Base-by-base conservation (phyloP, 2,113 vertebrate genomes). In the Brachyistius frenatus region DNA sequence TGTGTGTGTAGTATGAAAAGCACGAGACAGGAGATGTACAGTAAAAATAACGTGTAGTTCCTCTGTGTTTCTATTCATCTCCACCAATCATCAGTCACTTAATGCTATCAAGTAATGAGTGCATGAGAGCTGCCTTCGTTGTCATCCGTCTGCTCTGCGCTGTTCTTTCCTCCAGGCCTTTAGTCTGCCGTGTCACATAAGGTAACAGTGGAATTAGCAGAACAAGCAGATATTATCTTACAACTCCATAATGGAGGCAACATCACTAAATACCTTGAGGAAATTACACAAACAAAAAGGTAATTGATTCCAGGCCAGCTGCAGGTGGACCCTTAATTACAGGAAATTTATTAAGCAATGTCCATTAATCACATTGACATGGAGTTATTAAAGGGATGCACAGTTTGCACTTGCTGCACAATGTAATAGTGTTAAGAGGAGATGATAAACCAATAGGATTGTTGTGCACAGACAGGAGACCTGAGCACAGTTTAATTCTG, bases 291-390 rank as follows among this genome's bases (percentile, higher is more conserved):
- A 89, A 96, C 95, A 95, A 93, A 93, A 95, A 96, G 93, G 94
- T 97, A 98, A 98, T 97, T 97, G 96, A 97, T 97, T 97, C 96
- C 96, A 98, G 96, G 95, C 95, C 88, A 94, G 95, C 95, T 96
- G 96, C 96, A 98, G 97, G 97, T 98, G 96, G 96, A 96, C 94
- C 95, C 93, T 94, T 94, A 96, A 95, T 96, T 97, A 96, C 96
- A 97, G 96, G 96, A 97, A 97, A 96, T 94, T 95, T 97, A 97
- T 97, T 96, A 96, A 96, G 96, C 96, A 96, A 94, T 90, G 93
- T 94, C 94, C 95, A 98, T 98, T 97, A 95, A 97, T 98, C 96
- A 97, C 95, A 89, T 93, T 94, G 95, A 97, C 96, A 95, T 93
- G 87, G 91, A 94, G 91, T 89, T 95, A 95, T 95, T 95, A 94